Evolutionary conservation across 2,797 vertebrate genomes (phyloP).

Genomic region (Phataginus tetradactyla): DNA sequence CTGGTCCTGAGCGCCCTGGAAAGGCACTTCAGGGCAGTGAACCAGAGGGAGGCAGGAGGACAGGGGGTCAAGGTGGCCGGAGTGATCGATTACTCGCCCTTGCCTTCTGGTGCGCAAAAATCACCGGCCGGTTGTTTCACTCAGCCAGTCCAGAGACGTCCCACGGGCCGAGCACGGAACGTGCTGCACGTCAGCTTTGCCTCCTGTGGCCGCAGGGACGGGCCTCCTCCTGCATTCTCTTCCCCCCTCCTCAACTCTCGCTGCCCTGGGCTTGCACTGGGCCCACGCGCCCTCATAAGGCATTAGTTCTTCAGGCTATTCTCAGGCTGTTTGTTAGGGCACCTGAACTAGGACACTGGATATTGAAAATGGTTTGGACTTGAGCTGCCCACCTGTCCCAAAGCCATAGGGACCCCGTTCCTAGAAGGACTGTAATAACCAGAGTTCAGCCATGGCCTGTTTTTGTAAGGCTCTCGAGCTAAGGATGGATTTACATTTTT

Average conservation of each 20-base stretch:
- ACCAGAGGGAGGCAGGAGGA: neutral
- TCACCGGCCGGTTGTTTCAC: neutral
- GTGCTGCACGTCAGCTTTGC: fast-evolving
- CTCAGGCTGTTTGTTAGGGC: neutral
- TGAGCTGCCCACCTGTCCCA: neutral
- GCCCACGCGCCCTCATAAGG: too few relatives aligned
- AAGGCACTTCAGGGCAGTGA: neutral
- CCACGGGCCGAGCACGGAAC: fast-evolving
- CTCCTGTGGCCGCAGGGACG: fast-evolving
- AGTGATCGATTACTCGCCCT: fast-evolving
- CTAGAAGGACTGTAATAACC: neutral
- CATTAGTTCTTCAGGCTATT: neutral
- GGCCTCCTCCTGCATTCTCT: fast-evolving
- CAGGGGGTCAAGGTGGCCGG: too few relatives aligned
- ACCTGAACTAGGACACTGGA: fast-evolving
- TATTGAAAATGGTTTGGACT: neutral
- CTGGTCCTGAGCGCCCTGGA: neutral
- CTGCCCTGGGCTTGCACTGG: fast-evolving
- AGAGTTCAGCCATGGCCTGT: neutral
- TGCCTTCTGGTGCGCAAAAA: neutral
- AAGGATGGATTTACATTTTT: neutral
- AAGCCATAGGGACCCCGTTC: neutral
- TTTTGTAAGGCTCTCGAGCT: neutral
- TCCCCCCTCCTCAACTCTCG: fast-evolving
- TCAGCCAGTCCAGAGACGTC: neutral